Evolutionary conservation across 2,888 invertebrate species (phyloP).

Genomic region (Dendrolimus pini): DNA sequence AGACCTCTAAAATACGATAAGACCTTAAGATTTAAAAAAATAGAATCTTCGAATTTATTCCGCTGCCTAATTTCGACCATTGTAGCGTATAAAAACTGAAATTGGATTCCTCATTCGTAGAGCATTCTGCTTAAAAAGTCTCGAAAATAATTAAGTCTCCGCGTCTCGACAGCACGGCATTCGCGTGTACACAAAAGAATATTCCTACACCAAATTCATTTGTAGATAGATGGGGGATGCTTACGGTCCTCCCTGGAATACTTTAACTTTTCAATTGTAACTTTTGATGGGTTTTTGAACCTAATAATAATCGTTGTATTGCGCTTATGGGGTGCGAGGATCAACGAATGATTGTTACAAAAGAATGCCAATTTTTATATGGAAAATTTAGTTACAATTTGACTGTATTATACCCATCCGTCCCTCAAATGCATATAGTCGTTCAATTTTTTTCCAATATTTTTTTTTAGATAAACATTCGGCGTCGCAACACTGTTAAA

Average conservation of each 20-base stretch:
- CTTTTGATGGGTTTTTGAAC: slow-evolving; percentile 76
- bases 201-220: slow-evolving; percentile 67
- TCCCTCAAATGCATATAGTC: slow-evolving; percentile 43
- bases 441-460: neutral
- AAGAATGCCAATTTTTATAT: slow-evolving; percentile 71
- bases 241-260: slow-evolving; percentile 65
- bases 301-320: slow-evolving; percentile 74
- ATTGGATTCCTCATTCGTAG: slow-evolving; percentile 22
- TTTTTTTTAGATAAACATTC: neutral
- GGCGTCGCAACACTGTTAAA: neutral
- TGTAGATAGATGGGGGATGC: slow-evolving; percentile 61
- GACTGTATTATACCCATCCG: slow-evolving; percentile 52
- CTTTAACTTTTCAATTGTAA: slow-evolving; percentile 78
- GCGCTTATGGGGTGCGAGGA: slow-evolving; percentile 61
- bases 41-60: no score
- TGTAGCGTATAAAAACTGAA: slow-evolving; percentile 10
- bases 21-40: no score
- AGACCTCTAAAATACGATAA: no score
- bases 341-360: slow-evolving; percentile 57
- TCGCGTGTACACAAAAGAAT: slow-evolving; percentile 61
- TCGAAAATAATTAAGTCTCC: slow-evolving; percentile 34
- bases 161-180: slow-evolving; percentile 29
- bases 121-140: slow-evolving; percentile 26
- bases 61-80: no score
- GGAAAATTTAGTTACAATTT: slow-evolving; percentile 68